Evolutionary conservation across 2,888 invertebrate species (phyloP).

Genomic region (Ypsolopha sequella): DNA sequence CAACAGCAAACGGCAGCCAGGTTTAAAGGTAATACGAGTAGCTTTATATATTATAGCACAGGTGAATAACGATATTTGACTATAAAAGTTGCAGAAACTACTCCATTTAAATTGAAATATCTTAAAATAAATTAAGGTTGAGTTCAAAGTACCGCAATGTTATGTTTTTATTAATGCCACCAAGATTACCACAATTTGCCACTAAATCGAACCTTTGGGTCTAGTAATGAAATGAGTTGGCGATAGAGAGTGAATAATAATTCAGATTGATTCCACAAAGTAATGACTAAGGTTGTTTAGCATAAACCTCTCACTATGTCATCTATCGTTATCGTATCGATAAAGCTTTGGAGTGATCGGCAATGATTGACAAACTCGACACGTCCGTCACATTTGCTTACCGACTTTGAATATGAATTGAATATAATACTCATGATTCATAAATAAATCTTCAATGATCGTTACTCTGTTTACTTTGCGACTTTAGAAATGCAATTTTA

Average conservation of each 20-base stretch:
- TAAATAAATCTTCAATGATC: not conserved
- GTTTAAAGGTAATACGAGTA: conserved; percentile 8
- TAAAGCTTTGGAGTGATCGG: not conserved
- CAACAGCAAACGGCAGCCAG: conserved; percentile 21
- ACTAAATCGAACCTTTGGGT: not conserved
- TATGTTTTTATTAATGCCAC: not conserved
- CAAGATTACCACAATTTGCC: not conserved
- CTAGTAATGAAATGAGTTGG: not conserved
- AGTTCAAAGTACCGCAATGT: not conserved
- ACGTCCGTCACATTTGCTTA: not conserved
- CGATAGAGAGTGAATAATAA: not conserved
- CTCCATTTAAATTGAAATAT: no score
- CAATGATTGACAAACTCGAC: not conserved
- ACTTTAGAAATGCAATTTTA: not conserved
- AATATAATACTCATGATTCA: not conserved
- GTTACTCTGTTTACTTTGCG: not conserved
- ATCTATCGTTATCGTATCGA: not conserved
- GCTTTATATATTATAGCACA: not conserved
- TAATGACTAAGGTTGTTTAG: not conserved
- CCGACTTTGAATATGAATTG: not conserved
- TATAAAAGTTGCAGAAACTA: no score
- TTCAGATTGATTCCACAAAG: not conserved
- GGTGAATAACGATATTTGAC: not conserved
- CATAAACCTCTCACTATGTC: not conserved
- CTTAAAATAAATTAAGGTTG: not conserved